These are phyloP conservation scores for Hoplostethus atlanticus DNA, from an alignment of 2,797 vertebrate genomes.

Conservation along the genomic window DNA sequence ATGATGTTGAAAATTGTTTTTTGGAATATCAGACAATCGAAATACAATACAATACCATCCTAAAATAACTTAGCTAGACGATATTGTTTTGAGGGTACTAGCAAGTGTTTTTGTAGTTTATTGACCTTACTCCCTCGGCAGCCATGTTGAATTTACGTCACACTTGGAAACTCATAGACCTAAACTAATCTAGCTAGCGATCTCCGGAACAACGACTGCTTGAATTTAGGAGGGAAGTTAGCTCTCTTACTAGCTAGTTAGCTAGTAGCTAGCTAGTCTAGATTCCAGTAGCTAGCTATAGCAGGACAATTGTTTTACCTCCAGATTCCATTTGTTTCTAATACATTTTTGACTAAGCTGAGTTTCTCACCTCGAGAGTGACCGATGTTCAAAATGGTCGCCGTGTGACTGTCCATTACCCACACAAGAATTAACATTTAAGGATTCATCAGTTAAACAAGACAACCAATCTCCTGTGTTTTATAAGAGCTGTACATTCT, in stretches of 20 bases:
- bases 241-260: too few relatives aligned
- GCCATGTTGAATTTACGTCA: too few relatives aligned
- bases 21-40: not conserved
- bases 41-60: slow-evolving; percentile 9
- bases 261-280: too few relatives aligned
- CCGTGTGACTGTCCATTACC: not conserved
- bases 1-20: not conserved
- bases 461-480: not conserved
- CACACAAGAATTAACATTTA: not conserved
- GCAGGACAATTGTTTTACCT: too few relatives aligned
- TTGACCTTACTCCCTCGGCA: too few relatives aligned
- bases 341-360: not conserved
- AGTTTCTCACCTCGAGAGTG: not conserved
- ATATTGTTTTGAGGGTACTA: not conserved
- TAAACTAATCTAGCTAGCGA: too few relatives aligned
- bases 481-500: not conserved
- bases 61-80: not conserved
- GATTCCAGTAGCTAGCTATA: too few relatives aligned
- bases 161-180: too few relatives aligned
- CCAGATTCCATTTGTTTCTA: too few relatives aligned
- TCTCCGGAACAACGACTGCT: too few relatives aligned
- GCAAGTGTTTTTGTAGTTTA: not conserved
- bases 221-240: too few relatives aligned
- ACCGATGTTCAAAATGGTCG: slow-evolving; percentile 1
- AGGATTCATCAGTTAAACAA: slow-evolving; percentile 4